phyloP scores from a whole-genome alignment of 1,140 invertebrate species.

The Monomorium pharaonis region DNA sequence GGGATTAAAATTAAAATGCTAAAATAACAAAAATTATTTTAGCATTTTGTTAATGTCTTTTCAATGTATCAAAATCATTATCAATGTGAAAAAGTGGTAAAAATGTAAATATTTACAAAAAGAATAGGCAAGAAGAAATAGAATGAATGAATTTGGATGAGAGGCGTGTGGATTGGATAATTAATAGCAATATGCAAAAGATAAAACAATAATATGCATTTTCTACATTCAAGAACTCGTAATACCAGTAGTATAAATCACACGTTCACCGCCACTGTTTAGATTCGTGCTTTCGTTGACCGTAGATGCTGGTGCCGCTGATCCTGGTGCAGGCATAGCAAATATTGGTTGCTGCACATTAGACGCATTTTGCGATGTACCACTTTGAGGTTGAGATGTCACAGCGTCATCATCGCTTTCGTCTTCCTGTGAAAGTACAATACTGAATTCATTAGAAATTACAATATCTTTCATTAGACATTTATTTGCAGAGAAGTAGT shows the following conservation, averaged over 20 bases:
- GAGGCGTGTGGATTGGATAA: background rate
- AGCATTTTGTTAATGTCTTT: background rate
- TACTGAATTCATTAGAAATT: background rate
- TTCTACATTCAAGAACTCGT: constrained; percentile 68
- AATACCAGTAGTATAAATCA: constrained; percentile 83
- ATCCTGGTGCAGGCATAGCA: constrained; percentile 82
- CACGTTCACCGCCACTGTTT: constrained; percentile 80
- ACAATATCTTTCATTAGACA: background rate
- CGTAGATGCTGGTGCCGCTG: constrained; percentile 68
- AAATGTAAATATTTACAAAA: constrained; percentile 22
- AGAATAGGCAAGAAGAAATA: background rate
- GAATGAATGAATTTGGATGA: background rate
- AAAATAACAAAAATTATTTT: constrained; percentile 23
- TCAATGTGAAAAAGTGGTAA: background rate
- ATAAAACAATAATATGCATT: constrained; percentile 34
- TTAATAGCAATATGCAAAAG: constrained; percentile 36
- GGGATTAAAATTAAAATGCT: background rate
- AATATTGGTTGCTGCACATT: constrained; percentile 76
- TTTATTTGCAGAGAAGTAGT: background rate
- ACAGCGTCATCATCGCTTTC: constrained; percentile 84
- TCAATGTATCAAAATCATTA: background rate
- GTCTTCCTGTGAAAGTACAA: constrained; percentile 78
- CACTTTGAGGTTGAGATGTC: constrained; percentile 81
- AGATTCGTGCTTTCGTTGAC: constrained; percentile 83
- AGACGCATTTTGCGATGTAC: constrained; percentile 70